Evolutionary conservation across 2,888 invertebrate genomes (phyloP), one percentile per base, ranked within the genome.

Genomic region (Meiosimyza decipiens): DNA sequence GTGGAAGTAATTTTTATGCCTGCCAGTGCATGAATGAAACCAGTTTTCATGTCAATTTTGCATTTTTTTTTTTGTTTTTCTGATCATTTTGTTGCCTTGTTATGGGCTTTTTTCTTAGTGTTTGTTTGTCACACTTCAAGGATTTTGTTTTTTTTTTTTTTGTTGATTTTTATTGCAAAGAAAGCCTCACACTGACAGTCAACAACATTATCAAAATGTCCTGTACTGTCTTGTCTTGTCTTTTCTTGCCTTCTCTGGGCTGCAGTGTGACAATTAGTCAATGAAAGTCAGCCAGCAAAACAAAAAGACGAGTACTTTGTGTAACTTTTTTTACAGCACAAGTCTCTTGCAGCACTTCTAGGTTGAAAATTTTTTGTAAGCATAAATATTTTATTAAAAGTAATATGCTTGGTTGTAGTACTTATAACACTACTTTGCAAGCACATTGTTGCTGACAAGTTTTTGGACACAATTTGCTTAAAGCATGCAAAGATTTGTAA

Each of bases 51-150:
- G 49, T 64, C 15, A 12, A 40, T 62, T 40, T 67, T 28, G 40
- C 54, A 52, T 51, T 6, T 72, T 13, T 40, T 55, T 47, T 68
- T 57, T n/a, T 63, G 50, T 7, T 40, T 59, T 18, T 57, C n/a
- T 11, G 2, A 40, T 49, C 54, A 18, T 66, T 15, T 54, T 54
- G 28, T 54, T 52, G 12, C 33, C 54, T 11, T n/a, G 54, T 28
- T 49, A 13, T 47, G 40, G 54, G 54, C 33, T 28, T 54, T 22
- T n/a, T 57, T 57, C 18, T 66, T n/a, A 33, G 57, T 73, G 71
- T 66, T 68, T 63, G 59, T 67, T 68, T 81, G 82, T 82, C 82
- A 83, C 83, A 82, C 82, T 83, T 82, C 82, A 82, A 83, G 83
- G 83, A 83, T 83, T 82, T 79, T 81, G 78, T 80, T 82, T 80